A percentile compares a stretch with the other conserved stretches of the same genome.
Evolutionary conservation across 2,888 invertebrate species (phyloP).

Genomic region (Nephrotoma appendiculata): DNA sequence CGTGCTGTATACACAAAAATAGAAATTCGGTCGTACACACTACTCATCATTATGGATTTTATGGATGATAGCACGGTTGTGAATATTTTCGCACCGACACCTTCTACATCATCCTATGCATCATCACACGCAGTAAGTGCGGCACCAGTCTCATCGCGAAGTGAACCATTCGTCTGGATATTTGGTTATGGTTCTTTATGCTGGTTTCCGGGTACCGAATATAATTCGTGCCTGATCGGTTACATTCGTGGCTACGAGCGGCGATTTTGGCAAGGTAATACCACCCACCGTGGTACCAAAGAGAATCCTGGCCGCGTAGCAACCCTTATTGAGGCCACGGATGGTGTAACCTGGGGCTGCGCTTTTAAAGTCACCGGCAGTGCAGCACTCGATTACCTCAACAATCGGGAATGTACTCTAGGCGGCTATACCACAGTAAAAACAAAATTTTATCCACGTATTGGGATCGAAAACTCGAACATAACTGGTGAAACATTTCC

Average conservation of each 20-base stretch:
- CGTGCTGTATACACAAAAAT: neutral
- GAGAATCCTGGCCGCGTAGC: slow-evolving; percentile 78
- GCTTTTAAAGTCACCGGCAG: slow-evolving; percentile 65
- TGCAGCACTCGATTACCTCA: slow-evolving; percentile 62
- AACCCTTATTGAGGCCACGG: slow-evolving; percentile 59
- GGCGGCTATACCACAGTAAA: slow-evolving; percentile 45
- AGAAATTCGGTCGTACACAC: neutral
- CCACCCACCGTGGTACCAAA: slow-evolving; percentile 62
- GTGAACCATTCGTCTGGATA: slow-evolving; percentile 49
- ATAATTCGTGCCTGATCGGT: slow-evolving; percentile 65
- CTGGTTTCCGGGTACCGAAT: slow-evolving; percentile 90
- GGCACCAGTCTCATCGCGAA: neutral
- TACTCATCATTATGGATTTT: neutral
- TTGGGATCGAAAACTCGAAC: slow-evolving; percentile 29
- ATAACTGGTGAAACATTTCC: slow-evolving; percentile 27
- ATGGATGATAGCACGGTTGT: neutral
- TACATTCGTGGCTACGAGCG: slow-evolving; percentile 58
- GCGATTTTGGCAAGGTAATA: slow-evolving; percentile 87
- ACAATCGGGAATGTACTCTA: slow-evolving; percentile 63
- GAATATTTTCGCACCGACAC: neutral
- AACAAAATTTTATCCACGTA: slow-evolving; percentile 42
- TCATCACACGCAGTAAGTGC: neutral
- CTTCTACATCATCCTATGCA: neutral
- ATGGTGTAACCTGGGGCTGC: slow-evolving; percentile 76
- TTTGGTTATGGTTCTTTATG: slow-evolving; percentile 93